These are phyloP conservation scores for Leptoclinus maculatus DNA, from an alignment of 2,797 vertebrate species.

Conservation along the genomic window DNA sequence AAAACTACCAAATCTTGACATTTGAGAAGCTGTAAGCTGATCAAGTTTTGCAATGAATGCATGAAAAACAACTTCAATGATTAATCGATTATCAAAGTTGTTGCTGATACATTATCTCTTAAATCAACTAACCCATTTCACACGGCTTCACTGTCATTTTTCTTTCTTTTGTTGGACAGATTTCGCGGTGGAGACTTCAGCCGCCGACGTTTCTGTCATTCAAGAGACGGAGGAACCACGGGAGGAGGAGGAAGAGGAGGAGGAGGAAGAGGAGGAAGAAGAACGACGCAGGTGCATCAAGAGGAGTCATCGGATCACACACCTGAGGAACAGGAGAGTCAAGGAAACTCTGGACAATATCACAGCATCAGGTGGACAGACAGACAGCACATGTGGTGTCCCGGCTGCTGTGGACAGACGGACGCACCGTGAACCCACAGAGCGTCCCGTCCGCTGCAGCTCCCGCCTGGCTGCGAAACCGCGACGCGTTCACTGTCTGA, in stretches of 20 bases:
- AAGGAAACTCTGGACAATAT: background rate
- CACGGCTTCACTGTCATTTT: background rate
- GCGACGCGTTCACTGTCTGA: slow-evolving; percentile 52
- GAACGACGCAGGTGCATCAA: background rate
- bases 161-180: slow-evolving; percentile 35
- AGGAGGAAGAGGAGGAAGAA: background rate
- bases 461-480: slow-evolving; percentile 76
- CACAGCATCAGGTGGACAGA: background rate
- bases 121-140: background rate
- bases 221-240: background rate
- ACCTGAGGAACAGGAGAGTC: slow-evolving; percentile 21
- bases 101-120: background rate
- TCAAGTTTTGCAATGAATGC: too few relatives aligned
- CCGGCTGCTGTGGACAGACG: background rate
- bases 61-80: background rate
- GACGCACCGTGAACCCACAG: background rate
- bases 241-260: background rate
- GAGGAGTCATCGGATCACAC: background rate
- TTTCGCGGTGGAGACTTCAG: background rate
- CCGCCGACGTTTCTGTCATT: background rate
- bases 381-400: background rate
- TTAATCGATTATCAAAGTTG: background rate
- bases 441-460: slow-evolving; percentile 60
- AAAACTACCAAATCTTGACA: background rate
- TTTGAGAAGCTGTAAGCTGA: background rate